phyloP scores from a whole-genome alignment of 1,140 invertebrate genomes.

The Stenopsyche tienmushanensis region DNA sequence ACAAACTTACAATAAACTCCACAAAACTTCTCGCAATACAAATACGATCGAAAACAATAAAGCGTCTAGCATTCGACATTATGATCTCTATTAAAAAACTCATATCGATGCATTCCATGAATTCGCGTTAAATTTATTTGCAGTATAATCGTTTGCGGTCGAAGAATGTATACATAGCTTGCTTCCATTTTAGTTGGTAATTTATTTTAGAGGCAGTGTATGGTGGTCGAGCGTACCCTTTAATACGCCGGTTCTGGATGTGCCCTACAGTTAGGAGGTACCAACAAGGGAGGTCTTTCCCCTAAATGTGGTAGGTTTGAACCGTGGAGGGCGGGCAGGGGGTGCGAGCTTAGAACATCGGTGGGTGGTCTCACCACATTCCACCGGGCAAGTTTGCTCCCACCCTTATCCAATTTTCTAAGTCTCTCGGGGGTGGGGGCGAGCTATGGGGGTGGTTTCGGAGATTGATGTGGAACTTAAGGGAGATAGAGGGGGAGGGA shows the following conservation, averaged over 20 bases:
- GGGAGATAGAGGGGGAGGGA: slow-evolving; percentile 22
- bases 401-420: slow-evolving; percentile 42
- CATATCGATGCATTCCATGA: no score
- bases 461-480: slow-evolving; percentile 41
- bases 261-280: background rate
- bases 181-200: no score
- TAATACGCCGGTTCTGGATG: slow-evolving; percentile 23
- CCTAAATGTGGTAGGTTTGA: slow-evolving; percentile 27
- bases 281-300: slow-evolving; percentile 2
- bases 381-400: slow-evolving; percentile 28
- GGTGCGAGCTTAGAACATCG: slow-evolving; percentile 30
- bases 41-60: no score
- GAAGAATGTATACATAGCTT: no score
- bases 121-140: no score
- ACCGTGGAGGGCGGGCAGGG: background rate
- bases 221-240: slow-evolving; percentile 15
- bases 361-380: slow-evolving; percentile 29
- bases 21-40: no score
- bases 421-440: slow-evolving; percentile 31
- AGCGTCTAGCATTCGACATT: no score
- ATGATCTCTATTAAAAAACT: no score
- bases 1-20: no score
- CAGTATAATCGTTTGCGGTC: no score
- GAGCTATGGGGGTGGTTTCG: slow-evolving; percentile 27
- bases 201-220: background rate